Base-by-base conservation (phyloP, 2,113 vertebrate species). In the Meleagris gallopavo region DNA sequence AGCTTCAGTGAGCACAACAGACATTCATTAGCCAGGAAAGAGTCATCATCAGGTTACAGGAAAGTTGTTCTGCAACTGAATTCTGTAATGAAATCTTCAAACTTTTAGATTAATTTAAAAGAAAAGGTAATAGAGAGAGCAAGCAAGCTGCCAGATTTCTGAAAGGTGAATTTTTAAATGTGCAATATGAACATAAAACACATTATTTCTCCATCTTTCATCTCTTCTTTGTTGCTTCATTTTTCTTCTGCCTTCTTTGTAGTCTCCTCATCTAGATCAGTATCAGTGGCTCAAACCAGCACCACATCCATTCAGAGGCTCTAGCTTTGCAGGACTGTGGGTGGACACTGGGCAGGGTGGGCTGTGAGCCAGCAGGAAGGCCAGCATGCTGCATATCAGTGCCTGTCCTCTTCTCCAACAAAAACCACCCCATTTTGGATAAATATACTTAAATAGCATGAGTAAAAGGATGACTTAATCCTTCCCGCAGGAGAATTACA, bases 101-200 rank as follows among this genome's bases (percentile, higher is more conserved):
- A 94, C 45, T 85, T 94, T 60, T 38, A 74, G 85, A 92, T 88
- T 62, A 88, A 70, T 89, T 80, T 32, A 64, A 80, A 87, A 87
- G 36, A 89, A 79, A 82, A 89, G 62, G 7, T 14, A 48, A 71
- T 22, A 19, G 24, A 89, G 34, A 76, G 9, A 89, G 9, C 13
- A 88, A 90, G 55, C 41, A 55, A 50, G 32, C 62, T 77, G 79
- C 27, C 52, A 86, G 34, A 71, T 60, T 87, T 61, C 72, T 67
- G 41, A 93, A 90, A 82, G n/a, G 17, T 19, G 72, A 64, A 74
- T 40, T 78, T 3, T 74, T 87, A 48, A 65, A 74, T 25, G 17
- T 36, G 5, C 11, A 43, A 48, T 27, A 21, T 3, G 0, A 93
- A 83, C 8, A 40, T 32, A 55, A 82, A 74, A 77, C 24, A 32